Percentiles rank a stretch among this genome's conserved stretches.
These are phyloP conservation scores for Raja brachyura DNA, from an alignment of 2,113 vertebrate species.

Conservation along the genomic window DNA sequence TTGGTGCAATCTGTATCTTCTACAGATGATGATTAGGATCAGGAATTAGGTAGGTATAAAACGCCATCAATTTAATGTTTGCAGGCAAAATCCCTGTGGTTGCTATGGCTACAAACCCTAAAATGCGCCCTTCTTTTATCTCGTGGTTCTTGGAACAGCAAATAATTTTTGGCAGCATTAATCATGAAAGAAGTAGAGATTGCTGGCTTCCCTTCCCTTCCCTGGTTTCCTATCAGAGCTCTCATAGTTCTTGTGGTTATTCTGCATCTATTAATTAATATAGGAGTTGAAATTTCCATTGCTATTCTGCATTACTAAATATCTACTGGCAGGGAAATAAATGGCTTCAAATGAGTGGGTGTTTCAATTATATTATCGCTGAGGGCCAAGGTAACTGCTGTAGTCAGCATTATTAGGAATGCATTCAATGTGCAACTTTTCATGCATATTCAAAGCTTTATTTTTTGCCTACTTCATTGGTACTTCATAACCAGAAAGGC, in stretches of 20 bases:
- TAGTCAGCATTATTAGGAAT: background rate
- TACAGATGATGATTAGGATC: background rate
- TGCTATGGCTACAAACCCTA: background rate
- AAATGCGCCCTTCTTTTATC: background rate
- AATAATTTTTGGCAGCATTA: background rate
- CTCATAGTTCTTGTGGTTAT: background rate
- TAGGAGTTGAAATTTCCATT: background rate
- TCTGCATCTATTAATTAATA: background rate
- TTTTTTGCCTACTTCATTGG: background rate
- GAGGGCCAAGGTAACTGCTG: background rate
- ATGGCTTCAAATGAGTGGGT: background rate
- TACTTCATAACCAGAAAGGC: background rate
- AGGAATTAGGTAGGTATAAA: background rate
- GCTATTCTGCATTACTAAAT: background rate
- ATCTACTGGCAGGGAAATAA: background rate
- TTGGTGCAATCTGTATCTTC: background rate
- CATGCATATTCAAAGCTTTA: background rate
- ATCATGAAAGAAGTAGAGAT: background rate
- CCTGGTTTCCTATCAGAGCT: too few species aligned
- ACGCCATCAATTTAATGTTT: background rate
- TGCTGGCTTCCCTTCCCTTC: background rate
- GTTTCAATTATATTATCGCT: slow-evolving; percentile 13
- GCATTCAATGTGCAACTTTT: background rate
- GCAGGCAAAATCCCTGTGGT: background rate
- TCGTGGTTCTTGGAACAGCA: background rate